phyloP scores from a whole-genome alignment of 2,113 vertebrate genomes.

The Rhodinocichla rosea region DNA sequence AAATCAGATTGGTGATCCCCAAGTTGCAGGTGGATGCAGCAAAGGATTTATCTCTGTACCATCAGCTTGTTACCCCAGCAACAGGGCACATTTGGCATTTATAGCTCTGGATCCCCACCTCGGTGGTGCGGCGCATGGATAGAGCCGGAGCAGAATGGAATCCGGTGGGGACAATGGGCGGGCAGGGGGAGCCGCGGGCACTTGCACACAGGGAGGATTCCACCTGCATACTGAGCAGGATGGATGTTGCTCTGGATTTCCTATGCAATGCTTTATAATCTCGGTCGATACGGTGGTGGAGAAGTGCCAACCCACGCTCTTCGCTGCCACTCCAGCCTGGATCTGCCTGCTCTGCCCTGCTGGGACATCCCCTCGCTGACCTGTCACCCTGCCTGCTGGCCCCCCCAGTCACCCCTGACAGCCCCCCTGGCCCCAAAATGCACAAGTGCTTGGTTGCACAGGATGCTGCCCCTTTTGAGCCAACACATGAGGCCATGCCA shows the following conservation, averaged over 20 bases:
- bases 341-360: background rate
- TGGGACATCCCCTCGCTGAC: background rate
- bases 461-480: background rate
- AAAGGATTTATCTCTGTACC: conserved; percentile 11
- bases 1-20: conserved; percentile 2
- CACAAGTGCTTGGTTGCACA: background rate
- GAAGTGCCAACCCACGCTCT: background rate
- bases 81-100: conserved; percentile 24
- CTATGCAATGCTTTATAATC: background rate
- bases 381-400: background rate
- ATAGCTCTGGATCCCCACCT: background rate
- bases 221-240: conserved; percentile 3
- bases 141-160: background rate
- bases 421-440: rapidly evolving
- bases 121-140: background rate
- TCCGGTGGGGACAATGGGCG: background rate
- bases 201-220: background rate
- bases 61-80: conserved; percentile 64
- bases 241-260: background rate
- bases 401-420: no score
- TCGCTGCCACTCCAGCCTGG: background rate
- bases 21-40: conserved; percentile 45
- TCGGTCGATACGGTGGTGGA: background rate
- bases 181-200: background rate
- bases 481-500: background rate